Evolutionary conservation across 2,113 vertebrate genomes (phyloP).

Genomic region (Donacobius atricapilla): DNA sequence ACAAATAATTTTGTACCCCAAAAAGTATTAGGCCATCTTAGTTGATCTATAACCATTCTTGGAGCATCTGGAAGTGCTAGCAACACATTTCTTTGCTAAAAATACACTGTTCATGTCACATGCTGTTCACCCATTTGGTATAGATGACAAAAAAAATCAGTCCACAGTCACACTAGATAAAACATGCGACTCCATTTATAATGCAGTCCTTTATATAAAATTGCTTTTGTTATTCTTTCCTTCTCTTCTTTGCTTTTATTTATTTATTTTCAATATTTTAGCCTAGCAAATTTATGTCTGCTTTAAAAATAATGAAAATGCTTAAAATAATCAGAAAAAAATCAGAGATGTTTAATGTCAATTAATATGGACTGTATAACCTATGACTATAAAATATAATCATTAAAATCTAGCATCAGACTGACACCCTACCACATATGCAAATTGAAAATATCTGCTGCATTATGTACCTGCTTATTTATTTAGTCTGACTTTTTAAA

Average conservation of each 20-base stretch:
- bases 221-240: conserved; percentile 50
- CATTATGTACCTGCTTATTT: conserved; percentile 61
- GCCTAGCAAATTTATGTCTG: conserved; percentile 31
- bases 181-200: conserved; percentile 32
- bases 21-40: conserved; percentile 23
- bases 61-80: conserved; percentile 20
- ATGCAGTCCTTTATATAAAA: conserved; percentile 30
- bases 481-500: conserved; percentile 49
- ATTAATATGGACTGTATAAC: conserved; percentile 14
- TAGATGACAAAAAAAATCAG: conserved; percentile 24
- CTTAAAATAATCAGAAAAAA: conserved; percentile 39
- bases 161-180: neutral
- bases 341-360: neutral
- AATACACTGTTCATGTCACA: neutral
- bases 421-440: conserved; percentile 26
- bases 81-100: conserved; percentile 14
- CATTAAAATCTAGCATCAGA: conserved; percentile 34
- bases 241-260: conserved; percentile 53
- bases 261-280: conserved; percentile 27
- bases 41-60: conserved; percentile 16
- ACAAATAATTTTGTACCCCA: conserved; percentile 49
- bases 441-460: conserved; percentile 70
- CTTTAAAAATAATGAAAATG: conserved; percentile 40
- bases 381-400: conserved; percentile 36
- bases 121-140: conserved; percentile 54